Evolutionary conservation across 2,113 vertebrate genomes (phyloP), one percentile per base, ranked within the genome.

Genomic region (Pagrus major): DNA sequence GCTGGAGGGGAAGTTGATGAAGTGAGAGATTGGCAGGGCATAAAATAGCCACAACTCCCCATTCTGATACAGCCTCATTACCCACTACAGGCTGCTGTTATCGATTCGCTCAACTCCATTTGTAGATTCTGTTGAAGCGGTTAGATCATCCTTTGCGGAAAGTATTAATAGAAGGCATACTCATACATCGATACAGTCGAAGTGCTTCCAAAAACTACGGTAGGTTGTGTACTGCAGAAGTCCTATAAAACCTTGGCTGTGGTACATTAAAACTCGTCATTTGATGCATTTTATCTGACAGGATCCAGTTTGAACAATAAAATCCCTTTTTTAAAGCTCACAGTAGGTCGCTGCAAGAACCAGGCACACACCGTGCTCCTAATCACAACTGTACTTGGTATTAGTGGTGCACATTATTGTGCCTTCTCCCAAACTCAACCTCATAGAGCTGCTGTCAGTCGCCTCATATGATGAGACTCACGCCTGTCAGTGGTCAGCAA

Each of bases 21-120:
- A 81, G 69, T 70, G 66, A 61, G 78, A 88, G 79, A 87, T 41
- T 85, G 68, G 71, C 80, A 71, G 52, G 60, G 56, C 60, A 85
- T 70, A 72, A 87, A 88, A 88, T 69, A 83, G 70, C 78, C 54
- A 81, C 76, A 74, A 27, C 76, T 75, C 78, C n/a, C 80, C 70
- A 66, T 66, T 79, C 70, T 84, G 75, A 85, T 72, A 42, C 60
- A 64, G 58, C 25, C 71, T 70, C 49, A 71, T 73, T 64, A 76
- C 41, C 80, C 68, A 58, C 75, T 59, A 59, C 31, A 23, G 27
- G 52, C 74, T 71, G 63, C 74, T 68, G 33, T 55, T 72, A 88
- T 85, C 25, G 74, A 86, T 85, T 47, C 72, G 70, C 71, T 73
- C 61, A 49, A 44, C 60, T 86, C 74, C 85, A 87, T 85, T 89